Evolutionary conservation across 2,888 invertebrate genomes (phyloP), one percentile per base, ranked within the genome.

Genomic region (Elegia similella): DNA sequence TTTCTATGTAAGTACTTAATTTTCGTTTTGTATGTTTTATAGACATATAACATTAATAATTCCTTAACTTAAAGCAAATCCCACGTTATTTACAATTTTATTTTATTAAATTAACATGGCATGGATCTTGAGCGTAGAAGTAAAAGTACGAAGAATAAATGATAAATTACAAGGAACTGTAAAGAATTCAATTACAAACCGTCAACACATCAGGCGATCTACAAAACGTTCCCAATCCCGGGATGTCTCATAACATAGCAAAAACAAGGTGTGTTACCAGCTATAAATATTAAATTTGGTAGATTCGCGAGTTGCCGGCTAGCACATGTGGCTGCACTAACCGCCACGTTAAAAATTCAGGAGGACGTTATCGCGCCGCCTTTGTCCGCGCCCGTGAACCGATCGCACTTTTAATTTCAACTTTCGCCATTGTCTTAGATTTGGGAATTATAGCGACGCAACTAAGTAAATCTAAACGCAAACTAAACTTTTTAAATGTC

Each of bases 261-360:
- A 85, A 85, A 84, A 84, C 77, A 78, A 81, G 77, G 78, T 82
- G 81, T 78, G 77, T 73, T 80, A 75, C 72, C 62, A 70, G 75
- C 81, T 82, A 87, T 88, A 87, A 90, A 90, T 90, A 89, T 88
- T 89, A 88, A 84, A 89, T 86, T 83, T 76, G 74, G 76, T 74
- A 77, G 84, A 81, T 85, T 84, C 84, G 79, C 72, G 79, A 81
- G 81, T 80, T 80, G 73, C 70, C 73, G 73, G 74, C 75, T 76
- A 76, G 71, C 79, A 76, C 88, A 88, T 83, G 82, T 88, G 88
- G 78, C 75, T 65, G 64, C 82, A 82, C 84, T 85, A 88, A 86
- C 87, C 76, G 77, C 62, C 64, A 67, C 66, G 75, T 90, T 87
- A 90, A 90, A 88, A 84, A 88, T 90, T 89, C 88, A 89, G 60